Evolutionary conservation across 2,888 invertebrate species (phyloP).

Genomic region (Syrista parreyssii): DNA sequence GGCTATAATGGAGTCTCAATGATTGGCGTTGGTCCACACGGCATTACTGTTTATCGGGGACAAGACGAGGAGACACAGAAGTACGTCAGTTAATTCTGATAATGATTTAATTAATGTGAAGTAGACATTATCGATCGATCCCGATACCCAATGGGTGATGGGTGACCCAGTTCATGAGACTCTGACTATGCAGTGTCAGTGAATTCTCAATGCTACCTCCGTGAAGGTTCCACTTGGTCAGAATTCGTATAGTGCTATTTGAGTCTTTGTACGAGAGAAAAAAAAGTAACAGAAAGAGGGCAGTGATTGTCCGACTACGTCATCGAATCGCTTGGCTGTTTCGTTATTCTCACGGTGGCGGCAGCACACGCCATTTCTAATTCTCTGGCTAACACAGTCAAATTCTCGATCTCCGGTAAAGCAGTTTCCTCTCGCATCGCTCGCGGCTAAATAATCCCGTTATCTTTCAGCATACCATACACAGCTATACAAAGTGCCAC

Average conservation of each 20-base stretch:
- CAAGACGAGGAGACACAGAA: slow-evolving; percentile 76
- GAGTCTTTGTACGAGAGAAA: neutral
- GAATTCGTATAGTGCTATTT: neutral
- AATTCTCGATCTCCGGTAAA: neutral
- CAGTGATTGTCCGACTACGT: neutral
- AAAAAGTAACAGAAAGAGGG: neutral
- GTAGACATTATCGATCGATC: neutral
- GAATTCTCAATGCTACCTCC: neutral
- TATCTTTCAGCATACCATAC: slow-evolving; percentile 76
- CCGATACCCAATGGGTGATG: neutral
- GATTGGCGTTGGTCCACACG: slow-evolving; percentile 87
- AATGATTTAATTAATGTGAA: neutral
- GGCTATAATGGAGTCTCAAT: slow-evolving; percentile 68
- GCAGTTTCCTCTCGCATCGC: neutral
- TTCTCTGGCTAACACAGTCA: neutral
- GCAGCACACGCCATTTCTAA: neutral
- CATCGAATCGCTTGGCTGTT: neutral
- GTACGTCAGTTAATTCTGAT: slow-evolving; percentile 50
- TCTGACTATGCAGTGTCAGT: neutral
- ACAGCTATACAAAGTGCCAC: slow-evolving; percentile 85
- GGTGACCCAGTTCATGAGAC: neutral
- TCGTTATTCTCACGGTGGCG: neutral
- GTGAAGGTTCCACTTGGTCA: neutral
- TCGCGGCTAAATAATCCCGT: neutral
- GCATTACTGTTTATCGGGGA: slow-evolving; percentile 79